A percentile compares a stretch with the other conserved stretches of the same genome.
These are phyloP conservation scores for Momotus momota DNA, from an alignment of 2,797 vertebrate genomes.

Conservation along the genomic window DNA sequence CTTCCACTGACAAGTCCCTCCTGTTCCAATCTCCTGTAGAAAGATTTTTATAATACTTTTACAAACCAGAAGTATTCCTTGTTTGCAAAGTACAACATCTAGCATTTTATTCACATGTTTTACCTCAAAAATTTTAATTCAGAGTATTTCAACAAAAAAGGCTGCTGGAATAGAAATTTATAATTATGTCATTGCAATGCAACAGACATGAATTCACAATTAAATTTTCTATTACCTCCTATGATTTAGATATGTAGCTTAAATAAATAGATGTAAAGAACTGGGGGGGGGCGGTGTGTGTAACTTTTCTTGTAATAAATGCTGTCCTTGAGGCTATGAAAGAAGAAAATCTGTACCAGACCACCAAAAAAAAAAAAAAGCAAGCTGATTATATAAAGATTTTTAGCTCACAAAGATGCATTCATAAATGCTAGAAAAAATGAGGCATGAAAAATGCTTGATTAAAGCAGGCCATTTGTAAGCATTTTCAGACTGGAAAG, in stretches of 20 bases:
- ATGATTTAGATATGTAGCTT: neutral
- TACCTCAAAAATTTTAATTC: neutral
- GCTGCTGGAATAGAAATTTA: neutral
- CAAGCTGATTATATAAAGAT: neutral
- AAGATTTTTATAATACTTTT: slow-evolving; percentile 15
- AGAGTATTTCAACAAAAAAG: neutral
- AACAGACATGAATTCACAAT: neutral
- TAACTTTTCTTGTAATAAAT: neutral
- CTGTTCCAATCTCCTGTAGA: slow-evolving; percentile 93
- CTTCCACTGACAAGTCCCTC: slow-evolving; percentile 97
- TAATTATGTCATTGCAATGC: neutral
- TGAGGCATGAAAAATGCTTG: neutral
- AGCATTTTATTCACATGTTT: neutral
- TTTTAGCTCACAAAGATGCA: neutral
- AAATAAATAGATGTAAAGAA: neutral
- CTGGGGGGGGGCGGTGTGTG: too few relatives aligned
- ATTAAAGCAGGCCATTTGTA: neutral
- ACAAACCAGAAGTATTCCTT: slow-evolving; percentile 11
- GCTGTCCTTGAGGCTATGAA: neutral
- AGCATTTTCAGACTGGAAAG: neutral
- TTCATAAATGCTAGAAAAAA: neutral
- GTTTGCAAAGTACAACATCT: neutral
- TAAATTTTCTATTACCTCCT: neutral
- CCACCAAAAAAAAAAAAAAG: neutral
- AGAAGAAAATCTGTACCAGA: neutral